phyloP scores from a whole-genome alignment of 2,888 invertebrate species.

The Tholera decimalis region DNA sequence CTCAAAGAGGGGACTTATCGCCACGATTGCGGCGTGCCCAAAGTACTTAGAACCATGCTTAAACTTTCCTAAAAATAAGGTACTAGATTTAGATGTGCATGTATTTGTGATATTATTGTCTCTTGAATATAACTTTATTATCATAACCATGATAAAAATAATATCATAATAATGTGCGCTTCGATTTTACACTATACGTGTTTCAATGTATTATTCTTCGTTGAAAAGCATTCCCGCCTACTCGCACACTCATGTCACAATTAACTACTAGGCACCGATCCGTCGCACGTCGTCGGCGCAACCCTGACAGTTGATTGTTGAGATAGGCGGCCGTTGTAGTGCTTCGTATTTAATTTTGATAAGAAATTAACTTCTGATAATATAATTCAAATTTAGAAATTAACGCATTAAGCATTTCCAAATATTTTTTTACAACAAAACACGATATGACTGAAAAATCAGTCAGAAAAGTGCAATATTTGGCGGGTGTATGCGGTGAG shows the following conservation, averaged over 20 bases:
- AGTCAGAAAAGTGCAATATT: constrained; percentile 84
- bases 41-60: too few relatives aligned
- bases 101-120: too few relatives aligned
- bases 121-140: too few relatives aligned
- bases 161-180: background rate
- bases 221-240: constrained; percentile 41
- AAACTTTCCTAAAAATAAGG: too few relatives aligned
- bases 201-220: constrained; percentile 37
- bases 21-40: too few relatives aligned
- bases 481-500: constrained; percentile 87
- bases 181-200: constrained; percentile 14
- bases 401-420: background rate
- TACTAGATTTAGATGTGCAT: too few relatives aligned
- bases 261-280: constrained; percentile 17
- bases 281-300: constrained; percentile 48
- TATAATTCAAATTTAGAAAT: constrained; percentile 11
- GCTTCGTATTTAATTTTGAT: constrained; percentile 30
- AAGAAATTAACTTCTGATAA: constrained; percentile 16
- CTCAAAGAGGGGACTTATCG: too few relatives aligned
- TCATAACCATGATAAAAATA: constrained; percentile 7
- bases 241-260: constrained; percentile 45
- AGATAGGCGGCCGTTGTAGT: constrained; percentile 37
- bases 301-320: constrained; percentile 57
- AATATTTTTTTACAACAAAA: constrained; percentile 12
- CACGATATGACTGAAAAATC: constrained; percentile 61